A percentile compares a stretch with the other conserved stretches of the same genome.
phyloP scores from a whole-genome alignment of 2,888 invertebrate genomes.

The Chesias legatella region DNA sequence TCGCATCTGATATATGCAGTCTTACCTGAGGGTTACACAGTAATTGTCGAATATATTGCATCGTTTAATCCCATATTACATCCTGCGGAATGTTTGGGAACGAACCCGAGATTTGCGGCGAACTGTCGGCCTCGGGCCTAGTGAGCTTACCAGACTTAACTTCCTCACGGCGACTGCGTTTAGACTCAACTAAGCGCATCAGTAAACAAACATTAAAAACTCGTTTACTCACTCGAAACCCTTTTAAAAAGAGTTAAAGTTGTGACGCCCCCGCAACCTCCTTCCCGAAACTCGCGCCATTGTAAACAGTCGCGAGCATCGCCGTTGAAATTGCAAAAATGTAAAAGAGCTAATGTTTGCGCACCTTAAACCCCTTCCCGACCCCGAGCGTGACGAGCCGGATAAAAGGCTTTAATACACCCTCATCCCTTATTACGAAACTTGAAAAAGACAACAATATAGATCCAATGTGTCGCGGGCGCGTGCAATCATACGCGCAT shows the following conservation, averaged over 20 bases:
- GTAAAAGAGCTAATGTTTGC: conserved; percentile 81
- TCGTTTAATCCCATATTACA: conserved; percentile 75
- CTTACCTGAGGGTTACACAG: conserved; percentile 74
- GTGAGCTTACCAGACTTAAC: conserved; percentile 62
- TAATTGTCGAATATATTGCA: conserved; percentile 75
- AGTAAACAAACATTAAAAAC: conserved; percentile 60
- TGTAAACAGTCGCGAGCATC: conserved; percentile 71
- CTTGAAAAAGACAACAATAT: conserved; percentile 81
- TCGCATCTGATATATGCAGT: conserved; percentile 71
- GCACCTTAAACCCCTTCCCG: conserved; percentile 79
- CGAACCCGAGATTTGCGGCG: conserved; percentile 74
- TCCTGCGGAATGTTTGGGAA: conserved; percentile 77
- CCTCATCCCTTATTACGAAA: conserved; percentile 81
- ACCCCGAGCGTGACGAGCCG: conserved; percentile 79
- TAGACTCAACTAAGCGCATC: conserved; percentile 45
- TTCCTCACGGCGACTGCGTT: conserved; percentile 43
- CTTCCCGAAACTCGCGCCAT: conserved; percentile 53
- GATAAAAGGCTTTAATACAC: conserved; percentile 81
- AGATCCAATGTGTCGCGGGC: conserved; percentile 80
- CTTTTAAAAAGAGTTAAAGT: conserved; percentile 67
- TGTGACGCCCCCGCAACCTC: conserved; percentile 56
- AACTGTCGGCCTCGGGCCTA: conserved; percentile 73
- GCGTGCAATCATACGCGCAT: conserved; percentile 79
- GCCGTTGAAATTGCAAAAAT: conserved; percentile 80
- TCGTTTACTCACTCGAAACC: conserved; percentile 60